A percentile compares a stretch with the other conserved stretches of the same genome.
phyloP scores from a whole-genome alignment of 2,888 invertebrate genomes.

The Anorthoa munda region DNA sequence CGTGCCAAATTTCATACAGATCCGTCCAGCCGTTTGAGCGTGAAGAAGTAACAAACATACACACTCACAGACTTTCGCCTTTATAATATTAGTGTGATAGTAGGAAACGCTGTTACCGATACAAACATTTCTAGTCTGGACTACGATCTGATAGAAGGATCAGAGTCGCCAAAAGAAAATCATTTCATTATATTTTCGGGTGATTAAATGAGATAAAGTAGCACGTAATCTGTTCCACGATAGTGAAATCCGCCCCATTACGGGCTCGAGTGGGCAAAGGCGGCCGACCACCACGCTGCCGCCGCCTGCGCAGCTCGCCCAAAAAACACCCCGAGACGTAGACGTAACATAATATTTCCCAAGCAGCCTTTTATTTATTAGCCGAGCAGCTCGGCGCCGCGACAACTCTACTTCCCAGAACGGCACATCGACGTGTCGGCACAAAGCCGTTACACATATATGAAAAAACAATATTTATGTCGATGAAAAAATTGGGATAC shows the following conservation, averaged over 20 bases:
- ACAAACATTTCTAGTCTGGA: slow-evolving; percentile 25
- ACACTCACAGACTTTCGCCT: too few relatives aligned
- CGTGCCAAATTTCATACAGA: too few relatives aligned
- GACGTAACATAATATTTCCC: slow-evolving; percentile 91
- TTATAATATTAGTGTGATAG: too few relatives aligned
- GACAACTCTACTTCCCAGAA: slow-evolving; percentile 89
- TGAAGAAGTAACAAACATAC: too few relatives aligned
- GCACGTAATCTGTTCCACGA: slow-evolving; percentile 73
- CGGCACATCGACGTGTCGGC: slow-evolving; percentile 84
- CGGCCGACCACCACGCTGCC: slow-evolving; percentile 79
- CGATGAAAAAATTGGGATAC: slow-evolving; percentile 88
- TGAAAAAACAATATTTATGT: slow-evolving; percentile 90
- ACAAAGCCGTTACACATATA: slow-evolving; percentile 87
- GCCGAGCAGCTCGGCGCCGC: slow-evolving; percentile 85
- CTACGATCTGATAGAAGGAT: slow-evolving; percentile 6
- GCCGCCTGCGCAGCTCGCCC: slow-evolving; percentile 79
- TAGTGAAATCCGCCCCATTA: slow-evolving; percentile 80
- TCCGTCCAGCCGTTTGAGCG: too few relatives aligned
- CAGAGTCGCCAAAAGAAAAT: slow-evolving; percentile 37
- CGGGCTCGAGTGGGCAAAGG: slow-evolving; percentile 82
- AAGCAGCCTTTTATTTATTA: slow-evolving; percentile 90
- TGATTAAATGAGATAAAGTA: slow-evolving; percentile 59
- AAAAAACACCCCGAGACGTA: slow-evolving; percentile 87
- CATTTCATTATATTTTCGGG: slow-evolving; percentile 56
- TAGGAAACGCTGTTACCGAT: background rate